phyloP scores from a whole-genome alignment of 2,797 vertebrate genomes.

The Hylomyscus alleni region DNA sequence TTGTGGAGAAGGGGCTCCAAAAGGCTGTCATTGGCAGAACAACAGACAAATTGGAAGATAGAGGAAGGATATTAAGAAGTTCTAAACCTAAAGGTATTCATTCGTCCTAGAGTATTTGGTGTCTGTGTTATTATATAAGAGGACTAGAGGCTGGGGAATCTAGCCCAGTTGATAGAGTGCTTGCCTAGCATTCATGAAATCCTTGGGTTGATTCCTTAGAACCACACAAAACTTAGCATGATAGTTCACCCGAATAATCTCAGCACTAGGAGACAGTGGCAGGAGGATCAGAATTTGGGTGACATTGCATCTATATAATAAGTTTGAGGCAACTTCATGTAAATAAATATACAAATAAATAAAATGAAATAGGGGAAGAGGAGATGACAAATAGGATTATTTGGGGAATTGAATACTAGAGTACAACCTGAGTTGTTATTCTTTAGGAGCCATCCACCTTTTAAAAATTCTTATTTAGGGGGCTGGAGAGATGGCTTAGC shows the following conservation, averaged over 20 bases:
- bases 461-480: background rate
- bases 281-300: background rate
- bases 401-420: background rate
- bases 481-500: too few relatives aligned
- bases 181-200: background rate
- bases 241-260: background rate
- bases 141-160: background rate
- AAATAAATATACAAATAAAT: background rate
- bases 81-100: slow-evolving; percentile 87
- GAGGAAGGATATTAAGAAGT: slow-evolving; percentile 83
- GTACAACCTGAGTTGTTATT: background rate
- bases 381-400: background rate
- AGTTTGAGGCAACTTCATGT: background rate
- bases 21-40: slow-evolving; percentile 87
- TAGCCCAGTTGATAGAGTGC: background rate
- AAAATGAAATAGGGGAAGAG: background rate
- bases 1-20: slow-evolving; percentile 86
- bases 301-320: background rate
- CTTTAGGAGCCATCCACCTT: background rate
- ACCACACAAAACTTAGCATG: background rate
- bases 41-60: slow-evolving; percentile 88
- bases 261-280: background rate
- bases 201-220: background rate
- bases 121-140: background rate
- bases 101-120: background rate